phyloP scores from a whole-genome alignment of 1,140 invertebrate species.

The Drosophila albomicans region DNA sequence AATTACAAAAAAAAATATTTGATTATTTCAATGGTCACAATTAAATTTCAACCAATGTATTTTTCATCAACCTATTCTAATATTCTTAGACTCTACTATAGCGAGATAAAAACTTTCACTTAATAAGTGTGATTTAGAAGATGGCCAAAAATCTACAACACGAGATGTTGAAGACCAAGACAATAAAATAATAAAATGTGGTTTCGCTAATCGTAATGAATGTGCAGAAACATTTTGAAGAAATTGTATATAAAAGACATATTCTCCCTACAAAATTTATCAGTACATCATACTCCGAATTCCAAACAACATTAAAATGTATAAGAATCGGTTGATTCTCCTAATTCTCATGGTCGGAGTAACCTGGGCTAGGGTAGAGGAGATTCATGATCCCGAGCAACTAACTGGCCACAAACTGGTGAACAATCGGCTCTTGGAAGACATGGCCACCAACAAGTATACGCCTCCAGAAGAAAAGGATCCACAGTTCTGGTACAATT shows the following conservation, averaged over 20 bases:
- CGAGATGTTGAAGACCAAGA: not conserved
- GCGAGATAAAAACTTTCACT: too few species aligned
- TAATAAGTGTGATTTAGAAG: not conserved
- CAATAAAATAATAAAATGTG: not conserved
- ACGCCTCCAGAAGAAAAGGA: slow-evolving; percentile 64
- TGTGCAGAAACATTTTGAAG: not conserved
- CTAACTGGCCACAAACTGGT: not conserved
- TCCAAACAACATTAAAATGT: not conserved
- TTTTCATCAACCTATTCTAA: too few species aligned
- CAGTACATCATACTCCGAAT: slow-evolving; percentile 3
- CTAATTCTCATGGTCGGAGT: not conserved
- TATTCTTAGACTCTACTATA: too few species aligned
- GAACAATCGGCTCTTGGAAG: not conserved
- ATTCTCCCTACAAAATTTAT: not conserved
- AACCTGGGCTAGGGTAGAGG: not conserved
- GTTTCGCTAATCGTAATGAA: not conserved
- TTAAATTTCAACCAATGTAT: too few species aligned
- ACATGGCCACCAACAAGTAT: slow-evolving; percentile 31
- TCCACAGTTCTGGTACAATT: slow-evolving; percentile 69
- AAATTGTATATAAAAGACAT: slow-evolving; percentile 28
- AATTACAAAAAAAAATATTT: too few species aligned
- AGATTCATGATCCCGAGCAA: slow-evolving; percentile 17
- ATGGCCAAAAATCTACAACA: not conserved
- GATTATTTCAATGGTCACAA: too few species aligned
- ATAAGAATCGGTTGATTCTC: slow-evolving; percentile 3